These are phyloP conservation scores for Apamea monoglypha DNA, from an alignment of 2,888 invertebrate genomes.

Conservation along the genomic window DNA sequence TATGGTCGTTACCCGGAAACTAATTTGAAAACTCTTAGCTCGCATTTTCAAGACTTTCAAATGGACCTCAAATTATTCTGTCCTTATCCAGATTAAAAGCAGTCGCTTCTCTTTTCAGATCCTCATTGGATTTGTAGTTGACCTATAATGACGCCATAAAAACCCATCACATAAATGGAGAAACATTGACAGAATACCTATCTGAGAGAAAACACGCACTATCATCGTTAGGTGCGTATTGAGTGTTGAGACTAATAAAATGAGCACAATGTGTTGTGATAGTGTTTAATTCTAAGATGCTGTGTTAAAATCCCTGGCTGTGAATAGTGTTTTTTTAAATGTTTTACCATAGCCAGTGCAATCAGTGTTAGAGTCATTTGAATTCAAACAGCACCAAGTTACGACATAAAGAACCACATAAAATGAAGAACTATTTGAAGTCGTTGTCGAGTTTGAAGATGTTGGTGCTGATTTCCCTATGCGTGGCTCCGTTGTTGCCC, in stretches of 20 bases:
- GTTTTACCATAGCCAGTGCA: background rate
- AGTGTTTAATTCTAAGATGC: background rate
- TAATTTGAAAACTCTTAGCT: background rate
- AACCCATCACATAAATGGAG: background rate
- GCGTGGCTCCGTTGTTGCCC: conserved; percentile 77
- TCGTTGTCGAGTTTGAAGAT: conserved; percentile 72
- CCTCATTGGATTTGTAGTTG: background rate
- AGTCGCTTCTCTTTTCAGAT: conserved; percentile 23
- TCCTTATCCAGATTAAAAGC: background rate
- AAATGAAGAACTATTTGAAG: conserved; percentile 41
- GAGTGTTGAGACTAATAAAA: background rate
- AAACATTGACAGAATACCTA: background rate
- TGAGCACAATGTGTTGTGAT: background rate
- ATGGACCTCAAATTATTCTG: background rate
- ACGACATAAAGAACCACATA: background rate
- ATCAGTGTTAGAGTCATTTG: too few relatives aligned
- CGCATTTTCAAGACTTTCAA: background rate
- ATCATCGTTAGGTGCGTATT: background rate
- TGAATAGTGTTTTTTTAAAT: background rate
- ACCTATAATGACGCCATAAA: background rate
- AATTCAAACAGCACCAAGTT: background rate
- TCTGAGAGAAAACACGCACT: background rate
- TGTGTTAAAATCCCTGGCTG: background rate
- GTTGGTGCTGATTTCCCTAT: conserved; percentile 81
- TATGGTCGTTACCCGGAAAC: background rate